phyloP scores from a whole-genome alignment of 2,797 vertebrate species.

The Podarcis lilfordi region DNA sequence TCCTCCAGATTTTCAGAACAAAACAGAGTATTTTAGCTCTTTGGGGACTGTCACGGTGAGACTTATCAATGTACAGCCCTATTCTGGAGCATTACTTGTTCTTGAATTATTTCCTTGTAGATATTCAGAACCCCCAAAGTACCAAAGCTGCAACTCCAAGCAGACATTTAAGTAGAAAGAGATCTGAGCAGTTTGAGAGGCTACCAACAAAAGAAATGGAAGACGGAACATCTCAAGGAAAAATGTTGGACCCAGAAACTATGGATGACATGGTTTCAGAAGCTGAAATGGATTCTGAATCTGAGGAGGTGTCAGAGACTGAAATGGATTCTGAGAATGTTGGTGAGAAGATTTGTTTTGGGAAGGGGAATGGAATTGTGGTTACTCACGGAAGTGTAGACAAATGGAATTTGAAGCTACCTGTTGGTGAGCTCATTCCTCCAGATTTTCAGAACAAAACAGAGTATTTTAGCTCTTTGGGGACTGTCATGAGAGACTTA shows the following conservation, averaged over 20 bases:
- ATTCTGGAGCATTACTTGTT: no score
- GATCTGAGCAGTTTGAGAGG: not conserved
- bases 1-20: no score
- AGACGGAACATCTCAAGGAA: conserved; percentile 3
- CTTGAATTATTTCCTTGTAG: conserved; percentile 16
- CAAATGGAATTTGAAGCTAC: not conserved
- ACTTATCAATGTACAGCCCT: no score
- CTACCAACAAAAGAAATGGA: not conserved
- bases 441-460: not conserved
- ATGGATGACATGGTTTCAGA: conserved; percentile 22
- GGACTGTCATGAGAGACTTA: not conserved
- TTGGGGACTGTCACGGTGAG: no score
- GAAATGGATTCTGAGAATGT: not conserved
- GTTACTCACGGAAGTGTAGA: not conserved
- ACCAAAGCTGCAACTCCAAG: conserved; percentile 7
- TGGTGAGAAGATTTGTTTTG: conserved; percentile 52
- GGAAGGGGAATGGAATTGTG: no score
- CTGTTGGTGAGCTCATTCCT: not conserved
- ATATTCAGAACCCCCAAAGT: rapidly evolving
- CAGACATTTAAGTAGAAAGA: not conserved
- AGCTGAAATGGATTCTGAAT: conserved; percentile 35
- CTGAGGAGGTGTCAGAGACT: not conserved
- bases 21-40: no score
- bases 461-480: not conserved
- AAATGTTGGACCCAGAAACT: not conserved